Evolutionary conservation across 2,113 vertebrate species (phyloP).

Genomic region (Aldabrachelys gigantea): DNA sequence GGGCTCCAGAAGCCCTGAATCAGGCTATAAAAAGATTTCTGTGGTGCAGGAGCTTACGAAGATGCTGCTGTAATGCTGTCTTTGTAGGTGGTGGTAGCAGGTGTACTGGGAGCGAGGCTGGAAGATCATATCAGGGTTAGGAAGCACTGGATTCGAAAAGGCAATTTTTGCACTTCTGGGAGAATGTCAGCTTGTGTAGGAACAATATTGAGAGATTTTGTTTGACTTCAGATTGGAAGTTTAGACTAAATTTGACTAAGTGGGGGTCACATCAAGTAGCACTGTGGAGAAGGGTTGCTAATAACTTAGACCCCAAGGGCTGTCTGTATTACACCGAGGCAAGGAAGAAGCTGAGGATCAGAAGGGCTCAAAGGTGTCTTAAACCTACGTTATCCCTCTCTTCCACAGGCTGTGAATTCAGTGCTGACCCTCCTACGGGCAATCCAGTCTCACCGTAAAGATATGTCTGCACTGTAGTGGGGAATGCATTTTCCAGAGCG

Average conservation of each 20-base stretch:
- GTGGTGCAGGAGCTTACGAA: not conserved
- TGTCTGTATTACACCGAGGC: not conserved
- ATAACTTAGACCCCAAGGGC: too few relatives aligned
- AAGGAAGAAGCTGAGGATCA: not conserved
- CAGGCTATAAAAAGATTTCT: not conserved
- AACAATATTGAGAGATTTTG: too few relatives aligned
- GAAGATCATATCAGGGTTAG: too few relatives aligned
- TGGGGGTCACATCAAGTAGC: too few relatives aligned
- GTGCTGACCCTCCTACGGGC: not conserved
- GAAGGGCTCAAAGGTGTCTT: not conserved
- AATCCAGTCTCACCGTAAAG: not conserved
- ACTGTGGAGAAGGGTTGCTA: too few relatives aligned
- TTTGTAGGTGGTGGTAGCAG: not conserved
- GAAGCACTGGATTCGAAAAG: too few relatives aligned
- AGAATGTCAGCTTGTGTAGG: too few relatives aligned
- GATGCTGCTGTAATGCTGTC: too few relatives aligned
- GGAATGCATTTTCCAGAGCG: not conserved
- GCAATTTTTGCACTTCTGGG: too few relatives aligned
- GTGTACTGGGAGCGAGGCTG: accelerated
- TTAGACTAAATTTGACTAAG: too few relatives aligned
- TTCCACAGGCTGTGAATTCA: not conserved
- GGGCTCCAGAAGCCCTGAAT: not conserved
- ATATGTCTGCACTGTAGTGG: too few relatives aligned
- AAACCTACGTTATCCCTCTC: not conserved
- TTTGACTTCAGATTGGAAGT: too few relatives aligned